Evolutionary conservation across 2,113 vertebrate species (phyloP), one percentile per base, ranked within the genome.

Genomic region (Trichomycterus rosablanca): DNA sequence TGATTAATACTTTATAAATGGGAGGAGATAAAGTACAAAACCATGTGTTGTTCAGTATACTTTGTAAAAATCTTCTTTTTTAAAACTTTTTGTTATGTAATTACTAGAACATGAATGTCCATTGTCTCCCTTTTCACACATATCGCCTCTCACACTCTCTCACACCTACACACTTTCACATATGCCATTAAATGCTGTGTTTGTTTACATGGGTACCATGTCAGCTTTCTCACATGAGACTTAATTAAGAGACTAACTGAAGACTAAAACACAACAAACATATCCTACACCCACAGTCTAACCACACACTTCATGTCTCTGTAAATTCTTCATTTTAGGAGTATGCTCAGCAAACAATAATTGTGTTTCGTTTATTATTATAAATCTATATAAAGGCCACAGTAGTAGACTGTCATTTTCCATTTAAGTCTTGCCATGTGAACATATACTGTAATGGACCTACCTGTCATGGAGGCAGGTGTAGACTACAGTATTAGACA

Each of bases 241-340:
- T 43, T 52, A 52, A 62, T 62, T 52, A 64, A 57, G 19, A 56
- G 16, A 39, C 30, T 49, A 11, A 12, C 18, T n/a, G n/a, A 16
- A 11, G 18, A 6, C 39, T 26, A 48, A 64, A 37, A 64, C 28
- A 56, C 42, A 55, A 34, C n/a, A 44, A 44, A 35, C 28, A 15
- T 10, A 34, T 43, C 19, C 8, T 11, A 16, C 18, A 12, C 6
- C 35, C 14, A 64, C 22, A 35, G 48, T 56, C 62, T n/a, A 18
- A 48, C 32, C 35, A 34, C 19, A 14, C 9, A 2, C 12, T 24
- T n/a, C 57, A 48, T 14, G 15, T 50, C 52, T 35, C 49, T 50
- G 4, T 59, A 53, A 40, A 26, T 15, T 52, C 32, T 18, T 12
- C 49, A 49, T 1, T 40, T 5, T 40, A 14, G 14, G n/a, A 5